A percentile compares a stretch with the other conserved stretches of the same genome.
These are phyloP conservation scores for Leptosomus discolor DNA, from an alignment of 2,113 vertebrate species.

Conservation along the genomic window DNA sequence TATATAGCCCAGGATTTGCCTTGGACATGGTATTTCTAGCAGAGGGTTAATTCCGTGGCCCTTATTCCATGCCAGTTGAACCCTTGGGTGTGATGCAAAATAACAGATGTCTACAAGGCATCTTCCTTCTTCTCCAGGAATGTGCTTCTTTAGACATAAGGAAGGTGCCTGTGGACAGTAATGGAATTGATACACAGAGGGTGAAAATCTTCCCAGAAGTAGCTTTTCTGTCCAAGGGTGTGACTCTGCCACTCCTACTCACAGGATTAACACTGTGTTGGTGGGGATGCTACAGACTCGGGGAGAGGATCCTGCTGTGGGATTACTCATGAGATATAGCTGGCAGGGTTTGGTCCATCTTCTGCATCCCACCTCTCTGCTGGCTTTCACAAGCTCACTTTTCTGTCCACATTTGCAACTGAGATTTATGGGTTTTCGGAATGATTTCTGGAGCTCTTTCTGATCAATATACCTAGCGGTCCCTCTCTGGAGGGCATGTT, in stretches of 20 bases:
- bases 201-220: neutral
- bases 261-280: neutral
- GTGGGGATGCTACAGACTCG: neutral
- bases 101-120: neutral
- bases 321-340: neutral
- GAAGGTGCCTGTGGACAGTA: neutral
- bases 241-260: neutral
- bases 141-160: neutral
- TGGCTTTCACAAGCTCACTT: neutral
- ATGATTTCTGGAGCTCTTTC: slow-evolving; percentile 22
- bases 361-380: neutral
- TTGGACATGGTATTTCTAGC: neutral
- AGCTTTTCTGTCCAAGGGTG: neutral
- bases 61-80: neutral
- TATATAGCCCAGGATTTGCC: neutral
- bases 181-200: neutral
- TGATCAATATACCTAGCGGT: neutral
- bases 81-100: neutral
- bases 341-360: neutral
- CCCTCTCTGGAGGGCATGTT: slow-evolving; percentile 35
- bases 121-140: neutral
- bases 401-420: neutral
- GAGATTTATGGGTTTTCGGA: slow-evolving; percentile 1
- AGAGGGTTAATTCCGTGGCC: neutral
- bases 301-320: neutral